Evolutionary conservation across 2,797 vertebrate genomes (phyloP).

Genomic region (Emys orbicularis): DNA sequence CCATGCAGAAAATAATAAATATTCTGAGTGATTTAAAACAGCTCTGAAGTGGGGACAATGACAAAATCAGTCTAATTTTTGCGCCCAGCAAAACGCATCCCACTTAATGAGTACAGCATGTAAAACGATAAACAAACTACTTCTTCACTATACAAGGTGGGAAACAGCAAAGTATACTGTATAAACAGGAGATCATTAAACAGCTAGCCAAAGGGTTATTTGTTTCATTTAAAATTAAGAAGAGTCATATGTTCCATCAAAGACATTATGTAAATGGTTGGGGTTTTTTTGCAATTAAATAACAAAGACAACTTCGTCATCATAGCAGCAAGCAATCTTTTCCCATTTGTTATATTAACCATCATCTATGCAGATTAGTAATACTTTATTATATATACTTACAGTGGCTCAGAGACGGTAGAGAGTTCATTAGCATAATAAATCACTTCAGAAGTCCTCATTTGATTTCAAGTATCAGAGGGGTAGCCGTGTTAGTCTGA

Average conservation of each 20-base stretch:
- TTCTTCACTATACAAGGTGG: not conserved
- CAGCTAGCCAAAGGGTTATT: not conserved
- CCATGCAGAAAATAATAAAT: not conserved
- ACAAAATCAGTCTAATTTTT: not conserved
- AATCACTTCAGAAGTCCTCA: not conserved
- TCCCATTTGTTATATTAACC: accelerated
- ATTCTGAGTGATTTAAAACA: not conserved
- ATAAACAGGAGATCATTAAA: not conserved
- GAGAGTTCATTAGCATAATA: not conserved
- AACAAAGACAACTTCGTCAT: not conserved
- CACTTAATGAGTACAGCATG: not conserved
- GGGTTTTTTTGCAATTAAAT: not conserved
- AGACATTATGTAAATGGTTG: not conserved
- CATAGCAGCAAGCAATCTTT: accelerated
- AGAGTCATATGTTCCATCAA: not conserved
- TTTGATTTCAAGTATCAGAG: no score
- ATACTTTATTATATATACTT: not conserved
- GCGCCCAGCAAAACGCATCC: not conserved
- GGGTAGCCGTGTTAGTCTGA: no score
- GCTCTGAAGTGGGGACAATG: not conserved
- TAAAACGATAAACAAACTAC: not conserved
- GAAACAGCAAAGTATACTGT: not conserved
- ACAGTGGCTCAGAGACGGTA: not conserved
- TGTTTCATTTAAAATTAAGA: not conserved
- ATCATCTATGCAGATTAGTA: accelerated